A percentile compares a stretch with the other conserved stretches of the same genome.
These are phyloP conservation scores for Drosophila simulans DNA, from an alignment of 1,140 invertebrate species.

Conservation along the genomic window DNA sequence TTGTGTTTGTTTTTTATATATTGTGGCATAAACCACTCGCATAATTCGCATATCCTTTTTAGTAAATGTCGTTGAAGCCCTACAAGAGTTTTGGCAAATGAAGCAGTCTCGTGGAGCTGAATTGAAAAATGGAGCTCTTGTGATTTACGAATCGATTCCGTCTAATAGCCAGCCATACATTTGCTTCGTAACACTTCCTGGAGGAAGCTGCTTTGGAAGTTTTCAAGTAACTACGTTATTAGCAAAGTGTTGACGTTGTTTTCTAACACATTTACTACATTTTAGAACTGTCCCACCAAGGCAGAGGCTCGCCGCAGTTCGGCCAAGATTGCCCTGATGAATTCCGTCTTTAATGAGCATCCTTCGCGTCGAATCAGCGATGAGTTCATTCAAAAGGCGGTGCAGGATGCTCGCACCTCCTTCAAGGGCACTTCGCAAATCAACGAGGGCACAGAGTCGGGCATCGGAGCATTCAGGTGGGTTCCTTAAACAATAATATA, in stretches of 20 bases:
- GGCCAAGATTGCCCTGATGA: slow-evolving; percentile 98
- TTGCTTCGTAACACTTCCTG: slow-evolving; percentile 97
- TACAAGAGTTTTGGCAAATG: slow-evolving; percentile 99
- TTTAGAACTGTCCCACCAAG: slow-evolving; percentile 96
- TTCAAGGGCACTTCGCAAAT: slow-evolving; percentile 87
- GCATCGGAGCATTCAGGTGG: slow-evolving; percentile 95
- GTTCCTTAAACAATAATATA: neutral
- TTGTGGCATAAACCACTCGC: neutral
- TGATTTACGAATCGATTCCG: slow-evolving; percentile 97
- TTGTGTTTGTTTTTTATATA: neutral
- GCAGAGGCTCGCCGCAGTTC: slow-evolving; percentile 96
- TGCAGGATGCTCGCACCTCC: slow-evolving; percentile 92
- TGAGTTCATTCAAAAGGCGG: slow-evolving; percentile 97
- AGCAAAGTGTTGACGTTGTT: no score
- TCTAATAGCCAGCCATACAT: slow-evolving; percentile 95
- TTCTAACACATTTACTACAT: neutral
- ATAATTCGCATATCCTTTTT: slow-evolving; percentile 45
- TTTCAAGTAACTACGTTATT: slow-evolving; percentile 89
- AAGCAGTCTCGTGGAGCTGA: slow-evolving; percentile 95
- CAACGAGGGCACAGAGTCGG: slow-evolving; percentile 92
- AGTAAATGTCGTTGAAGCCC: slow-evolving; percentile 97
- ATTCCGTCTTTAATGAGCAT: slow-evolving; percentile 98
- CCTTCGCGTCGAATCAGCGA: slow-evolving; percentile 96
- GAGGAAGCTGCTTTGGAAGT: slow-evolving; percentile 97
- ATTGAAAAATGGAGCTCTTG: slow-evolving; percentile 94